Evolutionary conservation across 2,797 vertebrate species (phyloP).

Genomic region (Myotis daubentonii): DNA sequence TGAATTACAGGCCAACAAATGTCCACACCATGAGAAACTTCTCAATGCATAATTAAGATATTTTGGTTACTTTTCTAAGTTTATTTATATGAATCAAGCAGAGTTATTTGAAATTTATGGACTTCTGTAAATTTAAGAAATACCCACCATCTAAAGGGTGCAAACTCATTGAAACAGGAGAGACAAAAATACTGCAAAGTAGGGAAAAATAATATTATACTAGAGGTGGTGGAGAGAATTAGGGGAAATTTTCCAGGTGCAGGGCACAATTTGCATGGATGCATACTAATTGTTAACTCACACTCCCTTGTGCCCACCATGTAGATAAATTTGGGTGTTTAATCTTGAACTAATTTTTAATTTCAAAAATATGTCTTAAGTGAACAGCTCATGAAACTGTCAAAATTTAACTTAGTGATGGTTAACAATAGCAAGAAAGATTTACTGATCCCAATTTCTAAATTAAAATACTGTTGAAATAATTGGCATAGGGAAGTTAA

Average conservation of each 20-base stretch:
- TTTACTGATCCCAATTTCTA: not conserved
- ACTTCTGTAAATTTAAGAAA: constrained; percentile 1
- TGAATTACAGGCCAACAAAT: not conserved
- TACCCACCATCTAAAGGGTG: not conserved
- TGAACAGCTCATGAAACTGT: not conserved
- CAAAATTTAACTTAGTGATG: not conserved
- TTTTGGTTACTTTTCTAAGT: not conserved
- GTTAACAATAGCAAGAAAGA: not conserved
- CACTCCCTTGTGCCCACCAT: not conserved
- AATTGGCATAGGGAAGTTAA: not conserved
- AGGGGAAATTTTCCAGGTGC: not conserved
- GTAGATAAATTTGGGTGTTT: not conserved
- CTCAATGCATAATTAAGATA: not conserved
- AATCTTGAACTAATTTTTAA: not conserved
- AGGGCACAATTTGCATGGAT: not conserved
- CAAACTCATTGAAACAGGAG: not conserved
- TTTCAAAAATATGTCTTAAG: not conserved
- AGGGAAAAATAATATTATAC: not conserved
- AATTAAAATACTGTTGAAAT: not conserved
- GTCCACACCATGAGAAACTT: not conserved
- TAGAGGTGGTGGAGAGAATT: not conserved
- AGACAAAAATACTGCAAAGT: not conserved
- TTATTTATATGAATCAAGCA: not conserved
- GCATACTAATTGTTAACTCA: not conserved
- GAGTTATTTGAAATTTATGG: not conserved